Evolutionary conservation across 2,888 invertebrate genomes (phyloP).

Genomic region (Drosophila putrida): DNA sequence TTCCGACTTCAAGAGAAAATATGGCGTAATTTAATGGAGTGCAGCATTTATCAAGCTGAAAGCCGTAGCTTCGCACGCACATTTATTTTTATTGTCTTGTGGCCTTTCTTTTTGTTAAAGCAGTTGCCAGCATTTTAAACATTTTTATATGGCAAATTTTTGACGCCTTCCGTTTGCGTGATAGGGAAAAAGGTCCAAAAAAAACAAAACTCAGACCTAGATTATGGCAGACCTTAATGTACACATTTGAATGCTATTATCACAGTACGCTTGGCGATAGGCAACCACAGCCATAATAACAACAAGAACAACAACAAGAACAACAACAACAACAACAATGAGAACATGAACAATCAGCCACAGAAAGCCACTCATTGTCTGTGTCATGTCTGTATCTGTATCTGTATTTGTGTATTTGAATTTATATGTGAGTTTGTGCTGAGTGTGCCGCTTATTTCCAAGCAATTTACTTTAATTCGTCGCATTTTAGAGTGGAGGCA

Average conservation of each 20-base stretch:
- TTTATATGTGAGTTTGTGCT: constrained; percentile 20
- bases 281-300: constrained; percentile 32
- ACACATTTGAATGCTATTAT: constrained; percentile 76
- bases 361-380: constrained; percentile 71
- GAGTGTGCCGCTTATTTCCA: constrained; percentile 66
- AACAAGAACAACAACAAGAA: constrained; percentile 41
- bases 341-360: constrained; percentile 50
- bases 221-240: constrained; percentile 57
- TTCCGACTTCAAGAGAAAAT: constrained; percentile 4
- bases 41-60: constrained; percentile 37
- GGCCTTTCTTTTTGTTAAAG: constrained; percentile 29
- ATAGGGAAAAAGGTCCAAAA: constrained; percentile 39
- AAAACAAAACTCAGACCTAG: constrained; percentile 24
- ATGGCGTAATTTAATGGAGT: constrained; percentile 31
- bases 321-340: constrained; percentile 46
- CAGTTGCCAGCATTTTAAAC: constrained; percentile 61
- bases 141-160: constrained; percentile 57
- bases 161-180: constrained; percentile 57
- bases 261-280: constrained; percentile 55
- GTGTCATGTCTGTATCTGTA: constrained; percentile 27
- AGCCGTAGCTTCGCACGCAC: constrained; percentile 33
- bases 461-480: constrained; percentile 80
- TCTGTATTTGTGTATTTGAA: constrained; percentile 15
- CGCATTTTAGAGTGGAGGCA: constrained; percentile 68
- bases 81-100: constrained; percentile 64